Evolutionary conservation across 2,113 vertebrate genomes (phyloP), one percentile per base, ranked within the genome.

Genomic region (Meriones unguiculatus): DNA sequence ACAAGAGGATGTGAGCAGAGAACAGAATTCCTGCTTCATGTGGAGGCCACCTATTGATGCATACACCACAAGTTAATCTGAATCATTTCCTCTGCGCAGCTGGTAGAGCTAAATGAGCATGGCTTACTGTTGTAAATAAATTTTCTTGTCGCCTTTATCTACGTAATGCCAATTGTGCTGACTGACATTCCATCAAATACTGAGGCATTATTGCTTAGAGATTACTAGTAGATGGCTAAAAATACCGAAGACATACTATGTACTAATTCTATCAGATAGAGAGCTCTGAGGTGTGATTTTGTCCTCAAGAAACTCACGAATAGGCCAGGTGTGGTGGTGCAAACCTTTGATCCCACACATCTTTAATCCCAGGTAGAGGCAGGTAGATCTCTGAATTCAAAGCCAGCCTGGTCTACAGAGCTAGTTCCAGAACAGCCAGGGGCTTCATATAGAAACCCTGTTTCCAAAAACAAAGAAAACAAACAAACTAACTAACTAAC

Each of bases 291-390:
- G 65, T 20, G 54, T 57, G 89, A 85, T 75, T 72, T 80, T 64
- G 73, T 81, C 52, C 80, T 95, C 87, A 81, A 80, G 91, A 96
- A 96, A 52, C 69, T 72, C 32, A 72, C 6, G 32, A 70, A 1
- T 35, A 72, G 69, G 35, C 35, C 35, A 59, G 59, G 59, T 59
- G 59, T 59, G 59, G 59, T 59, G 59, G 59, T 59, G 59, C 59
- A 14, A 14, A 59, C 14, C 18, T 15, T 72, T 72, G 69, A 35
- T 72, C 46, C 46, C 46, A 46, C 46, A 46, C 46, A 46, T 46
- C 46, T 46, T 4, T 46, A 46, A 46, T 46, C 46, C 46, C 46
- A 46, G 46, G 46, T 46, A 46, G 46, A 46, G 46, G 46, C 46
- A 46, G 46, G 46, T 46, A 5, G 46, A 46, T 46, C 46, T 46